phyloP scores from a whole-genome alignment of 2,888 invertebrate species.

The Polydrusus tereticollis region DNA sequence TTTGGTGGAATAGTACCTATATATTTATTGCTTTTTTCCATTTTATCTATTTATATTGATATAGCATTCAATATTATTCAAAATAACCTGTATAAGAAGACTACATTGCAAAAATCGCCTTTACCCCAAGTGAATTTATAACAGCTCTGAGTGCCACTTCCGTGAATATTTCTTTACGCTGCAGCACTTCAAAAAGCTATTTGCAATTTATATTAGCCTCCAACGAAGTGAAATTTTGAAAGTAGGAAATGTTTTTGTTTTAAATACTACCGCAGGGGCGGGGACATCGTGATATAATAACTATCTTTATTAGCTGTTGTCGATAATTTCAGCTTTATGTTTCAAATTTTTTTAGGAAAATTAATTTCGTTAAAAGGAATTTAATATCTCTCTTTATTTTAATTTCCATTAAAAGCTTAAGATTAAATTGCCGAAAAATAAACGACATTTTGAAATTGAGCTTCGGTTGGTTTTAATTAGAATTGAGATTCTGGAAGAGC shows the following conservation, averaged over 20 bases:
- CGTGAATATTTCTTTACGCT: conserved; percentile 18
- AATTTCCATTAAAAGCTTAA: background rate
- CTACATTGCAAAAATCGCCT: background rate
- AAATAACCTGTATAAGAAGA: background rate
- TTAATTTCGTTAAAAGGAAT: background rate
- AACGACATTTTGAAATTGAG: background rate
- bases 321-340: too few species aligned
- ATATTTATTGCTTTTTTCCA: too few species aligned
- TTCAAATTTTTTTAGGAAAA: background rate
- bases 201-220: conserved; percentile 20
- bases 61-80: background rate
- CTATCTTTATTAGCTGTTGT: too few species aligned
- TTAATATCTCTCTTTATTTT: background rate
- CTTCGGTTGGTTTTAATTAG: background rate
- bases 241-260: conserved; percentile 5
- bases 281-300: too few species aligned
- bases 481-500: background rate
- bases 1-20: too few species aligned
- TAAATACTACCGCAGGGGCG: background rate
- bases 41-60: too few species aligned
- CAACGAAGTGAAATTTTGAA: conserved; percentile 8
- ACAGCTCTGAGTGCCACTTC: conserved; percentile 16
- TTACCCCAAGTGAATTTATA: conserved; percentile 12
- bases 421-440: background rate
- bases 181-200: conserved; percentile 4